Percentiles rank a stretch among this genome's conserved stretches.
Evolutionary conservation across 2,888 invertebrate species (phyloP).

Genomic region (Idaea dimidiata): DNA sequence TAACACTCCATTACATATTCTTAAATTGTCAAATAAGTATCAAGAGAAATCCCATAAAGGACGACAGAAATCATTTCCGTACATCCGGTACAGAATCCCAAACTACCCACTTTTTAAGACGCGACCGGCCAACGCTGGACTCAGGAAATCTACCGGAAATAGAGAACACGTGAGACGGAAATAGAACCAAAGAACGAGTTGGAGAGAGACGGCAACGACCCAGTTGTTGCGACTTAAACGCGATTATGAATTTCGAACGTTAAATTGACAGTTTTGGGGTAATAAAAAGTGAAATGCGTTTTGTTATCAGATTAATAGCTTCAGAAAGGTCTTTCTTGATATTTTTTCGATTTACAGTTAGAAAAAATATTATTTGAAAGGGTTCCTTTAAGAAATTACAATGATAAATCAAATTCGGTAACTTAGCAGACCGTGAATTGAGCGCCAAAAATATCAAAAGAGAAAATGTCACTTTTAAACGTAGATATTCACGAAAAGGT

Average conservation of each 20-base stretch:
- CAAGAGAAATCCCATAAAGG: conserved; percentile 25
- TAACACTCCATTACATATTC: conserved; percentile 16
- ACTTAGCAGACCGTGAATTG: background rate
- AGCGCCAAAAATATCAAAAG: background rate
- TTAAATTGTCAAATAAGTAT: conserved; percentile 21
- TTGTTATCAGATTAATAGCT: conserved; percentile 15
- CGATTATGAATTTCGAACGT: conserved; percentile 21
- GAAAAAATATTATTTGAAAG: conserved; percentile 6
- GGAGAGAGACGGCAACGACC: conserved; percentile 14
- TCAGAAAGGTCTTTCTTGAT: conserved; percentile 9
- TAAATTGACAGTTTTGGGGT: conserved; percentile 22
- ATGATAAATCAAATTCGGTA: background rate
- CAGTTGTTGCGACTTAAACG: conserved; percentile 19
- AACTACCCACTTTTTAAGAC: conserved; percentile 75
- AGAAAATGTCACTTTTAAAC: background rate
- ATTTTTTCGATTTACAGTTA: background rate
- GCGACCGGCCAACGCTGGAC: conserved; percentile 58
- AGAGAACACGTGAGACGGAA: conserved; percentile 63
- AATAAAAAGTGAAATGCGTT: conserved; percentile 23
- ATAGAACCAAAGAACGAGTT: conserved; percentile 13
- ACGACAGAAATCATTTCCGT: conserved; percentile 75
- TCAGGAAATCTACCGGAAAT: conserved; percentile 72
- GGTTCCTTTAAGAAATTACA: background rate
- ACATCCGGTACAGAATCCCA: conserved; percentile 63
- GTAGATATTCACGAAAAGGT: too few relatives aligned